Evolutionary conservation across 2,888 invertebrate genomes (phyloP).

Genomic region (Orthonevra nobilis): DNA sequence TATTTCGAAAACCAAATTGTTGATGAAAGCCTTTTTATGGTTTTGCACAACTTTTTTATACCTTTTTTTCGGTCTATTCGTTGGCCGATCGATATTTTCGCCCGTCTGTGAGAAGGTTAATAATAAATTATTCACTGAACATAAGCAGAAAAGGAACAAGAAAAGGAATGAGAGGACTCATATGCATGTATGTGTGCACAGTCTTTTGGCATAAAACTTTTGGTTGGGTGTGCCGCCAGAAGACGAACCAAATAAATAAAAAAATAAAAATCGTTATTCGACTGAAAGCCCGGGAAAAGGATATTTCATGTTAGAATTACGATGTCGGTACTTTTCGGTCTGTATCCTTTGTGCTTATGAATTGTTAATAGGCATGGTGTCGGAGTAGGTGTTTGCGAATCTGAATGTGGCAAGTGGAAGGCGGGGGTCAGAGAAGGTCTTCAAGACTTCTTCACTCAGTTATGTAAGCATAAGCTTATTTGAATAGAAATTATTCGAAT

Average conservation of each 20-base stretch:
- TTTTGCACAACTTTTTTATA: neutral
- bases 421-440: neutral
- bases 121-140: constrained; percentile 63
- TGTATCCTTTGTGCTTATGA: constrained; percentile 33
- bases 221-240: neutral
- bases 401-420: no score
- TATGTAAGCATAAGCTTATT: no score
- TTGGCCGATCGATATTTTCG: constrained; percentile 42
- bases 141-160: constrained; percentile 20
- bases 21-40: constrained; percentile 2
- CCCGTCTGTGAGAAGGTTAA: constrained; percentile 39
- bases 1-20: constrained; percentile 10
- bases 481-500: no score
- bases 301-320: constrained; percentile 21
- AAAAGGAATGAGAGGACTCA: no score
- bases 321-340: neutral
- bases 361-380: constrained; percentile 30
- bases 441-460: no score
- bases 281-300: constrained; percentile 2
- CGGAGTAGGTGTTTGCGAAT: neutral
- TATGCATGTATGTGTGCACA: neutral
- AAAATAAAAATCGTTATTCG: constrained; percentile 31
- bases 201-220: neutral
- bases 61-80: no score
- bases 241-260: neutral